These are phyloP conservation scores for Hippocampus mohnikei DNA, from an alignment of 2,113 vertebrate species.

Conservation along the genomic window DNA sequence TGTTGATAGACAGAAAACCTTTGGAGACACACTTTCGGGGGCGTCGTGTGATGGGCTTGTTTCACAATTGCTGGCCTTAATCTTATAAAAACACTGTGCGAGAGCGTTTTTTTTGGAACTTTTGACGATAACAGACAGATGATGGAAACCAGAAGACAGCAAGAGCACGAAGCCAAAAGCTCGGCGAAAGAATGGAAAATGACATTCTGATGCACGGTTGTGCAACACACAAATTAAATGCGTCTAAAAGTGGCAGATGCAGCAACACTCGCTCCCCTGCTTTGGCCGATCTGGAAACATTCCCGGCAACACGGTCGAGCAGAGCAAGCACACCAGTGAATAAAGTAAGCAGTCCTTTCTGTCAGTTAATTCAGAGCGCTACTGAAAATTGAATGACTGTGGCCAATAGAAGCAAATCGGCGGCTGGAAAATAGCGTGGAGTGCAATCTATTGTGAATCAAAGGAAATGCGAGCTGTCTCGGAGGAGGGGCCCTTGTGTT, in stretches of 20 bases:
- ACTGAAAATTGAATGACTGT: constrained; percentile 36
- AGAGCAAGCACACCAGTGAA: constrained; percentile 26
- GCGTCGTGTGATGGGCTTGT: not conserved
- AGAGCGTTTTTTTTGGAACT: constrained; percentile 13
- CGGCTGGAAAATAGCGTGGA: constrained; percentile 24
- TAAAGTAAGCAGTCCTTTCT: constrained; percentile 32
- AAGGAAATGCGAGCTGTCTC: constrained; percentile 60
- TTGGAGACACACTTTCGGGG: not conserved
- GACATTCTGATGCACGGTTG: constrained; percentile 33
- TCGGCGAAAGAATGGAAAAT: constrained; percentile 26
- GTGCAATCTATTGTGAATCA: constrained; percentile 52
- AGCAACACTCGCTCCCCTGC: constrained; percentile 15
- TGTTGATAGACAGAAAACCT: not conserved
- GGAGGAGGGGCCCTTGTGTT: constrained; percentile 48
- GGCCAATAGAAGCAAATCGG: constrained; percentile 23
- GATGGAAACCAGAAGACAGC: constrained; percentile 51
- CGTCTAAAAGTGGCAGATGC: constrained; percentile 30
- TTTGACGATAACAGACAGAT: constrained; percentile 29
- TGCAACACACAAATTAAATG: constrained; percentile 39
- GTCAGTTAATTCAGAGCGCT: constrained; percentile 32
- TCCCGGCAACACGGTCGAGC: constrained; percentile 24
- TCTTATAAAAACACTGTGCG: not conserved
- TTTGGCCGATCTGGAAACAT: constrained; percentile 20
- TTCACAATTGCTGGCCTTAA: not conserved
- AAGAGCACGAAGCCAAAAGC: constrained; percentile 24